Conservation (phyloP, 2,113 vertebrate species). For the Panthera tigris region DNA sequence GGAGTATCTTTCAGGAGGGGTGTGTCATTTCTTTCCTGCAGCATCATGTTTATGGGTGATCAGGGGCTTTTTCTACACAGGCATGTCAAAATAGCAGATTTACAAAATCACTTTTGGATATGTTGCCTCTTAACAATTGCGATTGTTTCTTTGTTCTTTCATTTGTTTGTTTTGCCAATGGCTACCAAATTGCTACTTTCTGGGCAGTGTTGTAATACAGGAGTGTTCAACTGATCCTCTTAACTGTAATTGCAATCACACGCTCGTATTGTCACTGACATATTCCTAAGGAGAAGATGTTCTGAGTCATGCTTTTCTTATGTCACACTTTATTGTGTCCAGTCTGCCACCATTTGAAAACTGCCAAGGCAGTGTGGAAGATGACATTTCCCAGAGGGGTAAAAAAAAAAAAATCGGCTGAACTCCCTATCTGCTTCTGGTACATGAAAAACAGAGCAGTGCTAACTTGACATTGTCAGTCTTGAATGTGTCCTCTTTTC, state of each 20-base stretch:
- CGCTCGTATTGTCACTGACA: constrained; percentile 47
- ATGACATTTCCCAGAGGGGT: constrained; percentile 74
- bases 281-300: constrained; percentile 59
- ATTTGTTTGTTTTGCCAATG: background rate
- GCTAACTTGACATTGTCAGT: constrained; percentile 65
- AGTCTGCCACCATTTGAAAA: constrained; percentile 74
- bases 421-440: constrained; percentile 45
- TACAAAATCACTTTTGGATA: constrained; percentile 49
- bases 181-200: constrained; percentile 29
- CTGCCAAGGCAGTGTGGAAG: constrained; percentile 62
- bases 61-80: background rate
- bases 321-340: constrained; percentile 72
- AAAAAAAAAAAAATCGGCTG: constrained; percentile 43
- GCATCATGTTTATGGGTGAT: background rate
- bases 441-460: constrained; percentile 47
- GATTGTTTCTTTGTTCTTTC: background rate
- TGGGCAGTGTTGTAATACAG: background rate
- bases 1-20: background rate
- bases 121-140: constrained; percentile 32
- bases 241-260: background rate
- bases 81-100: constrained; percentile 50
- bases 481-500: constrained; percentile 57
- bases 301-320: constrained; percentile 72
- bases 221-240: constrained; percentile 33
- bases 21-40: background rate